These are phyloP conservation scores for Pedionomus torquatus DNA, from an alignment of 2,113 vertebrate species.

Conservation along the genomic window DNA sequence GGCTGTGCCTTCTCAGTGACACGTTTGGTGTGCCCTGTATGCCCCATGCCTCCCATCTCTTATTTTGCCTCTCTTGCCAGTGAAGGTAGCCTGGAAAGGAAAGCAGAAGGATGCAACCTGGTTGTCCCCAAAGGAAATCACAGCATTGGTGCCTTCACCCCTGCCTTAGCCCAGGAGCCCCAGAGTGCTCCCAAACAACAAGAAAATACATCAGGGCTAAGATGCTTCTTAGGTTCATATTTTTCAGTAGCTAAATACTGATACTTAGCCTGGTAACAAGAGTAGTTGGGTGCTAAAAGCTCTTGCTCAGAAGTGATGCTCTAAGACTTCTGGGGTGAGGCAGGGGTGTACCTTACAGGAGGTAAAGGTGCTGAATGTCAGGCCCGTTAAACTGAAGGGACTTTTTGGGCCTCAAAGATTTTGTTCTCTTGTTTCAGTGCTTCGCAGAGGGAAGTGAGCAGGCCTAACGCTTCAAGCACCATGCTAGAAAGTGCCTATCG, in stretches of 20 bases:
- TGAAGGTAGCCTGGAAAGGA: not conserved
- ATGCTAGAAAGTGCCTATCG: accelerated
- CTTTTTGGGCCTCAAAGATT: not conserved
- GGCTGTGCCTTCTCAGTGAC: not conserved
- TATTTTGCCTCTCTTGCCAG: not conserved
- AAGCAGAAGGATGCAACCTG: accelerated
- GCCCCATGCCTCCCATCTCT: not conserved
- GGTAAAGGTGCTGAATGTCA: not conserved
- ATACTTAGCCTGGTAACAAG: not conserved
- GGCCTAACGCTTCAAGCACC: not conserved
- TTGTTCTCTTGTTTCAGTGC: not conserved
- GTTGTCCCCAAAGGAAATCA: not conserved
- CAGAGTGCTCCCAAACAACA: accelerated
- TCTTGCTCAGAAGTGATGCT: not conserved
- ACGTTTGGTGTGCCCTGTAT: not conserved
- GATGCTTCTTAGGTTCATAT: not conserved
- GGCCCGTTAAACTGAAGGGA: not conserved
- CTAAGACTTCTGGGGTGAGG: not conserved
- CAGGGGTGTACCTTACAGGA: not conserved
- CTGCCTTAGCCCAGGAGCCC: not conserved
- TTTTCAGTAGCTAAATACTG: not conserved
- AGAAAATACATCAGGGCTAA: not conserved
- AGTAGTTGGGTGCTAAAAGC: not conserved
- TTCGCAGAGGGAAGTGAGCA: not conserved
- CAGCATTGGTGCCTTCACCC: not conserved